Evolutionary conservation across 2,888 invertebrate species (phyloP).

Genomic region (Watsonalla cultraria): DNA sequence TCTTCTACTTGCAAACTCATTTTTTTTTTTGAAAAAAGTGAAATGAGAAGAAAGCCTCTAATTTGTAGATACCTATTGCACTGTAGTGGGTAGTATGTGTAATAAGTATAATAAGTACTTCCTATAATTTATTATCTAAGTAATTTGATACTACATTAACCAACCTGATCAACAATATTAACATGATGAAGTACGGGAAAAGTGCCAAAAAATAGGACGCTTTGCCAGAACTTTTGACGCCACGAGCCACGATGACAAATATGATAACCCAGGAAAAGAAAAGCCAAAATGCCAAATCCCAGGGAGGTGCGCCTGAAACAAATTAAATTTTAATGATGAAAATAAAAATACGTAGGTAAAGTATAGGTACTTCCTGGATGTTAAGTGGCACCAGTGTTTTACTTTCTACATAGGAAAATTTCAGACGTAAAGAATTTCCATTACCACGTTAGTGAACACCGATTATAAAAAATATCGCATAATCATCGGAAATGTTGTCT

Average conservation of each 20-base stretch:
- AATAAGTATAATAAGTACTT: too few species aligned
- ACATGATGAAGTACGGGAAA: constrained; percentile 88
- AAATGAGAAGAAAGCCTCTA: too few species aligned
- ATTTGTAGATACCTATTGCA: too few species aligned
- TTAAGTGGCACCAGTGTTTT: not conserved
- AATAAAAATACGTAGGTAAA: too few species aligned
- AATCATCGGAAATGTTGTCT: too few species aligned
- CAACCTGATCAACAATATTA: constrained; percentile 83
- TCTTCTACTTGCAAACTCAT: too few species aligned
- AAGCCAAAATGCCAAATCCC: constrained; percentile 83
- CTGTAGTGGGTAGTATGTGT: too few species aligned
- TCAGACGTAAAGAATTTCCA: too few species aligned
- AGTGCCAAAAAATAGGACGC: constrained; percentile 92
- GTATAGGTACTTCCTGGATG: not conserved
- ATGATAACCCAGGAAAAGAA: constrained; percentile 84
- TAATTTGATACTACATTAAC: constrained; percentile 3
- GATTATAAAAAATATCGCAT: too few species aligned
- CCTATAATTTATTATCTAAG: too few species aligned
- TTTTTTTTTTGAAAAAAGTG: too few species aligned
- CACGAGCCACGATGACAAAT: constrained; percentile 83
- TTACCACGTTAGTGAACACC: too few species aligned
- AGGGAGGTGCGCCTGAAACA: constrained; percentile 77
- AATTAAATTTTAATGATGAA: not conserved
- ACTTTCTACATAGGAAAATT: not conserved
- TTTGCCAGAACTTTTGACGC: constrained; percentile 89